phyloP scores from a whole-genome alignment of 2,888 invertebrate genomes.

The Unio delphinus region DNA sequence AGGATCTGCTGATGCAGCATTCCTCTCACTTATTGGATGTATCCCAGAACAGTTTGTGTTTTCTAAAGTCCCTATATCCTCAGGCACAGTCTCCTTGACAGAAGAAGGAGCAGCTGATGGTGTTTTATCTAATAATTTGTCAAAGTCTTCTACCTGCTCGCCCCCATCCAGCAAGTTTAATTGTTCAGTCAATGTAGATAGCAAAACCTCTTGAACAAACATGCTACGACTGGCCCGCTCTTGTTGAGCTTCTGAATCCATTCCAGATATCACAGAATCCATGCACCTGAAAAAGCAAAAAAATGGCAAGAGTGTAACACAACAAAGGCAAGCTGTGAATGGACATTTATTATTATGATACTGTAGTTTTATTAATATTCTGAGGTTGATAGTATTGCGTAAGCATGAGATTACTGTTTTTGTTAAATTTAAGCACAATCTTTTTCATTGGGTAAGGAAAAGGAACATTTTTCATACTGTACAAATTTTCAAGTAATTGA shows the following conservation, averaged over 20 bases:
- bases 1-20: conserved; percentile 15
- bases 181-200: conserved; percentile 76
- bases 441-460: too few relatives aligned
- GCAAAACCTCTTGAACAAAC: conserved; percentile 81
- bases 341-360: background rate
- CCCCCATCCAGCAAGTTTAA: conserved; percentile 46
- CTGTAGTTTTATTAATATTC: background rate
- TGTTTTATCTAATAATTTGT: conserved; percentile 29
- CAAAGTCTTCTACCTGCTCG: conserved; percentile 36
- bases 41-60: conserved; percentile 13
- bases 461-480: too few relatives aligned
- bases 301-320: background rate
- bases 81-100: conserved; percentile 8
- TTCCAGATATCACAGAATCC: conserved; percentile 49
- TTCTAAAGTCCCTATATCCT: conserved; percentile 19
- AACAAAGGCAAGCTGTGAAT: background rate
- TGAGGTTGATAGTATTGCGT: too few relatives aligned
- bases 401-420: too few relatives aligned
- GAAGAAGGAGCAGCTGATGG: conserved; percentile 21
- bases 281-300: conserved; percentile 49
- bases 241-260: conserved; percentile 42
- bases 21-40: conserved; percentile 6
- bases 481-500: too few relatives aligned
- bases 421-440: too few relatives aligned
- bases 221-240: conserved; percentile 77